A percentile compares a stretch with the other conserved stretches of the same genome.
Evolutionary conservation across 2,113 vertebrate species (phyloP).

Genomic region (Triplophysa dalaica): DNA sequence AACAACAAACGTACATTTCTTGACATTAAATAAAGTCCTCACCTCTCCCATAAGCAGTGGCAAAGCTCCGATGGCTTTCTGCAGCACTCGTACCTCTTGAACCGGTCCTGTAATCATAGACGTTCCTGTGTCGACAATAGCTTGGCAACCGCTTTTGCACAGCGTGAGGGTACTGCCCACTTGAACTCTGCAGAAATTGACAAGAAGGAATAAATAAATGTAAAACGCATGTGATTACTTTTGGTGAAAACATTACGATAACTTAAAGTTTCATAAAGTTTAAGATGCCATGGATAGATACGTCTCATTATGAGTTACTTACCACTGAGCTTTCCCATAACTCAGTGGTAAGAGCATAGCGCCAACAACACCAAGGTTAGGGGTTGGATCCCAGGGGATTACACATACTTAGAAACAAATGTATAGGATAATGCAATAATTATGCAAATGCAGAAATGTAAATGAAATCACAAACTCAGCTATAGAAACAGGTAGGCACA

Average conservation of each 20-base stretch:
- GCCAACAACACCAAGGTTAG: no score
- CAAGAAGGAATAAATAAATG: background rate
- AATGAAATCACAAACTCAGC: background rate
- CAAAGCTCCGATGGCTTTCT: constrained; percentile 77
- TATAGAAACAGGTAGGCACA: constrained; percentile 40
- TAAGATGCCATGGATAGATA: no score
- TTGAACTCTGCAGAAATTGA: constrained; percentile 65
- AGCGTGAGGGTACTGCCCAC: constrained; percentile 76
- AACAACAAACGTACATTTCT: no score
- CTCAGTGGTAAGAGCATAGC: no score
- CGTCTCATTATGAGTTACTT: background rate
- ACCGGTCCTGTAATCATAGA: constrained; percentile 79
- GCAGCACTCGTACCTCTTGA: constrained; percentile 75
- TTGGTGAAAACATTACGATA: no score
- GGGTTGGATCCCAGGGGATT: no score
- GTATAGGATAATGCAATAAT: no score
- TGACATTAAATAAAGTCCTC: constrained; percentile 1
- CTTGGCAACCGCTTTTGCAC: constrained; percentile 81
- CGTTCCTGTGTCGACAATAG: constrained; percentile 84
- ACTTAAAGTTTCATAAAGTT: no score
- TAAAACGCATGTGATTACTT: no score
- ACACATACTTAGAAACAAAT: no score
- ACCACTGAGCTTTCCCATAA: background rate
- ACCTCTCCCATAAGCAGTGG: constrained; percentile 79
- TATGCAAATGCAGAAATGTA: no score